A percentile compares a stretch with the other conserved stretches of the same genome.
These are phyloP conservation scores for Xanthorhoe designata DNA, from an alignment of 2,888 invertebrate species.

Conservation along the genomic window DNA sequence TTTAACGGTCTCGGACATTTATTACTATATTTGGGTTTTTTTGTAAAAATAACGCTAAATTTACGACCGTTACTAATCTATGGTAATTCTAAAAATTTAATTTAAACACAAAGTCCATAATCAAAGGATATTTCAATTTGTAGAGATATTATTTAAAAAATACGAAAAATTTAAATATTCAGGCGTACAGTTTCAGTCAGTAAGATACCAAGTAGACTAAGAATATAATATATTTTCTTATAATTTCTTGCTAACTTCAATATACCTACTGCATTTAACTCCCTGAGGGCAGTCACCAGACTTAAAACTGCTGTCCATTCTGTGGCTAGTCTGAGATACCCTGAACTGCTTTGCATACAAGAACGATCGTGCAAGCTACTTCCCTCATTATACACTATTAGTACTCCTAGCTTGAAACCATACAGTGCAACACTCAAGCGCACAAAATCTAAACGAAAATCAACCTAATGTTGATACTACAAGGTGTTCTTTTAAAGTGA, in stretches of 20 bases:
- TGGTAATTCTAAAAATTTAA: constrained; percentile 1
- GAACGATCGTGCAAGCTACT: constrained; percentile 44
- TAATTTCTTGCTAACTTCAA: neutral
- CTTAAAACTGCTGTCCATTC: constrained; percentile 17
- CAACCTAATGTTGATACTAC: constrained; percentile 14
- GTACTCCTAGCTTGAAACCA: constrained; percentile 26
- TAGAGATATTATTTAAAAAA: too few species aligned
- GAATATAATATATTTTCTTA: neutral
- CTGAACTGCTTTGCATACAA: constrained; percentile 42
- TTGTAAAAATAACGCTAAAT: constrained; percentile 8
- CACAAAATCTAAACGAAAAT: constrained; percentile 6
- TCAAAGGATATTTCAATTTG: too few species aligned
- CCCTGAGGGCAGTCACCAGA: constrained; percentile 22
- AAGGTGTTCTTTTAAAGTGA: constrained; percentile 4
- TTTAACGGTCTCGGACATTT: constrained; percentile 22
- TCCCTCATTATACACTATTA: constrained; percentile 52
- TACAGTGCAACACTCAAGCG: constrained; percentile 22
- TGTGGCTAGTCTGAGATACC: constrained; percentile 35
- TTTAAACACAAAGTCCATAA: neutral
- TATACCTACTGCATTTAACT: neutral
- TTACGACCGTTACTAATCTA: constrained; percentile 13
- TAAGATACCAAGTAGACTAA: neutral
- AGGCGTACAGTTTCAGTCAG: too few species aligned
- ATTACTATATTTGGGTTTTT: constrained; percentile 23
- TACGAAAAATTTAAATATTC: too few species aligned